Evolutionary conservation across 2,888 invertebrate species (phyloP).

Genomic region (Yponomeuta evonymella): DNA sequence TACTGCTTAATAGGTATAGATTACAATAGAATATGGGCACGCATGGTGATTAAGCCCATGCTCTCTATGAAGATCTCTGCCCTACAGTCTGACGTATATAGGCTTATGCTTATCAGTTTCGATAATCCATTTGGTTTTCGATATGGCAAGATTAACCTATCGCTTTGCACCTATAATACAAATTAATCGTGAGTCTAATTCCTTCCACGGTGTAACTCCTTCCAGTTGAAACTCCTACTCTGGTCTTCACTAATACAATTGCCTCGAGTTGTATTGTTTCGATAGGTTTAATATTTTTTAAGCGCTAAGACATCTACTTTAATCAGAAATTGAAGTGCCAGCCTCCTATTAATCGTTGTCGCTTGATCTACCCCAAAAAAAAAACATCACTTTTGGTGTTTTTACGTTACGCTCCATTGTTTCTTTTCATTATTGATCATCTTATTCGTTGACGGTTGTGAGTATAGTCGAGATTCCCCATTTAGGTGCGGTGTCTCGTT

Average conservation of each 20-base stretch:
- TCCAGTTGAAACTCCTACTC: too few species aligned
- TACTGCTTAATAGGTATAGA: too few species aligned
- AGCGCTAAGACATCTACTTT: too few species aligned
- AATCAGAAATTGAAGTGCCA: too few species aligned
- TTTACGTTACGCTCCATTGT: background rate
- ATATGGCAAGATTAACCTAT: background rate
- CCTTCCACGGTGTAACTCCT: too few species aligned
- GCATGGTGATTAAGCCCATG: too few species aligned
- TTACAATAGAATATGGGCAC: too few species aligned
- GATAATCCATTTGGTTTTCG: background rate
- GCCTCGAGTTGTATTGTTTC: background rate
- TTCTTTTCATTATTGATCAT: background rate
- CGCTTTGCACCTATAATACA: background rate
- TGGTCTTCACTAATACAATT: background rate
- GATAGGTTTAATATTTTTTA: background rate
- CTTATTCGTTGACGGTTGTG: background rate
- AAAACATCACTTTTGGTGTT: background rate
- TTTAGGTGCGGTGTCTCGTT: conserved; percentile 7
- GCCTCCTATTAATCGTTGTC: too few species aligned
- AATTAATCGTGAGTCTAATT: background rate
- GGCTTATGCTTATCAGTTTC: background rate
- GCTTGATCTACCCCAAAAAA: too few species aligned
- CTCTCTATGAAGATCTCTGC: too few species aligned
- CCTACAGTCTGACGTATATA: too few species aligned
- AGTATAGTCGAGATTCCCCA: background rate